phyloP scores from a whole-genome alignment of 2,888 invertebrate species.

The Baccha elongata region DNA sequence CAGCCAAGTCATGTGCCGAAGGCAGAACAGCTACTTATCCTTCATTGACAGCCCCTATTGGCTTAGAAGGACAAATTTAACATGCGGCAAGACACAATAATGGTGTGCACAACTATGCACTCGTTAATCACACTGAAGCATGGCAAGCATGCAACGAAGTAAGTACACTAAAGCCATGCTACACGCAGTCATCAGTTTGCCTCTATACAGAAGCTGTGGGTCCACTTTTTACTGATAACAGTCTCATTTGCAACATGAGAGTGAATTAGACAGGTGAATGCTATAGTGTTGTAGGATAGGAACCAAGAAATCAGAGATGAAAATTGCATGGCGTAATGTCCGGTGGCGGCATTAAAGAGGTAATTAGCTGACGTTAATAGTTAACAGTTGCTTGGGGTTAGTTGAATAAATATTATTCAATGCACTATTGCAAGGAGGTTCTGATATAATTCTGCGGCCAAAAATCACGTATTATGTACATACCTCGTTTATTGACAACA shows the following conservation, averaged over 20 bases:
- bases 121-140: slow-evolving; percentile 62
- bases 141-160: slow-evolving; percentile 17
- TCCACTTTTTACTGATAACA: slow-evolving; percentile 68
- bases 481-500: too few relatives aligned
- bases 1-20: slow-evolving; percentile 61
- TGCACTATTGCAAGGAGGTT: too few relatives aligned
- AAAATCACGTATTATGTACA: too few relatives aligned
- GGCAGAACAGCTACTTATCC: slow-evolving; percentile 68
- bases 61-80: slow-evolving; percentile 29
- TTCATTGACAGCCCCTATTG: slow-evolving; percentile 64
- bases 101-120: slow-evolving; percentile 48
- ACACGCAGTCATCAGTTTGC: slow-evolving; percentile 49
- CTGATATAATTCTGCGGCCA: too few relatives aligned
- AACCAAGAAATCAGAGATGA: not conserved
- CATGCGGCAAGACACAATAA: slow-evolving; percentile 26
- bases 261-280: slow-evolving; percentile 64
- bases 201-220: slow-evolving; percentile 49
- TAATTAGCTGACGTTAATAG: slow-evolving; percentile 68
- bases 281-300: slow-evolving; percentile 10
- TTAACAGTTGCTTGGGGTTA: slow-evolving; percentile 39
- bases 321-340: slow-evolving; percentile 51
- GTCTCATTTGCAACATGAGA: slow-evolving; percentile 21
- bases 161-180: slow-evolving; percentile 37
- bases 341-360: slow-evolving; percentile 47
- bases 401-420: slow-evolving; percentile 49